These are phyloP conservation scores for Oncorhynchus mykiss DNA, from an alignment of 2,113 vertebrate genomes.

Conservation along the genomic window DNA sequence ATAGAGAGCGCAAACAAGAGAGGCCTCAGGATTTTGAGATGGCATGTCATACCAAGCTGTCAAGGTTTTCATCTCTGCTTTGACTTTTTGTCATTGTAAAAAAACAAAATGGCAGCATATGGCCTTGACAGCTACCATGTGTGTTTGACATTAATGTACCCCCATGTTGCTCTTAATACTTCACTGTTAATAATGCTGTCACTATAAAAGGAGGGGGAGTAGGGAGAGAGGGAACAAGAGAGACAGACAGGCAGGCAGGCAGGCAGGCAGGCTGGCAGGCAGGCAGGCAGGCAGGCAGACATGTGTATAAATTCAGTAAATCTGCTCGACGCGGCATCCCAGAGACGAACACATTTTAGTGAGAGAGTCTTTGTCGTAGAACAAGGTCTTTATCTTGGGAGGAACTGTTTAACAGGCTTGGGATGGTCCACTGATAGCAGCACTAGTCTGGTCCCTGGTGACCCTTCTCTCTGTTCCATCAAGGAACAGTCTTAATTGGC, in stretches of 20 bases:
- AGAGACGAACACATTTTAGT: background rate
- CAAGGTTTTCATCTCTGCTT: conserved; percentile 30
- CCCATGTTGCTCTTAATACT: background rate
- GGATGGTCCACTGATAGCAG: conserved; percentile 41
- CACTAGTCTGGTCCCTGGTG: conserved; percentile 37
- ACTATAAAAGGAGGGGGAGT: background rate
- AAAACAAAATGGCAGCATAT: conserved; percentile 18
- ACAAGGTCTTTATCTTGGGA: conserved; percentile 11
- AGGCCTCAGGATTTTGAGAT: conserved; percentile 30
- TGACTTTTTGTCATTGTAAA: conserved; percentile 24
- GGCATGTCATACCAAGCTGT: conserved; percentile 49
- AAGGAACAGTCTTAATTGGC: conserved; percentile 29
- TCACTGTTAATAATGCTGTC: background rate
- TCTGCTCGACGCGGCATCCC: background rate
- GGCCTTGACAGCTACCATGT: conserved; percentile 1
- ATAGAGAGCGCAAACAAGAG: conserved; percentile 45
- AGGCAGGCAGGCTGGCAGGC: background rate
- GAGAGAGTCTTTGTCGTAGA: conserved; percentile 6
- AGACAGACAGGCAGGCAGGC: background rate
- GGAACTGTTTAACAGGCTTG: conserved; percentile 24
- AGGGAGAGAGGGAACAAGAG: background rate
- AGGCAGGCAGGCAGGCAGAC: background rate
- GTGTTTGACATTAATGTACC: background rate
- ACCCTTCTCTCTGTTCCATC: conserved; percentile 28
- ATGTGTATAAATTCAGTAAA: background rate